Evolutionary conservation across 2,113 vertebrate species (phyloP).

Genomic region (Todiramphus chloris): DNA sequence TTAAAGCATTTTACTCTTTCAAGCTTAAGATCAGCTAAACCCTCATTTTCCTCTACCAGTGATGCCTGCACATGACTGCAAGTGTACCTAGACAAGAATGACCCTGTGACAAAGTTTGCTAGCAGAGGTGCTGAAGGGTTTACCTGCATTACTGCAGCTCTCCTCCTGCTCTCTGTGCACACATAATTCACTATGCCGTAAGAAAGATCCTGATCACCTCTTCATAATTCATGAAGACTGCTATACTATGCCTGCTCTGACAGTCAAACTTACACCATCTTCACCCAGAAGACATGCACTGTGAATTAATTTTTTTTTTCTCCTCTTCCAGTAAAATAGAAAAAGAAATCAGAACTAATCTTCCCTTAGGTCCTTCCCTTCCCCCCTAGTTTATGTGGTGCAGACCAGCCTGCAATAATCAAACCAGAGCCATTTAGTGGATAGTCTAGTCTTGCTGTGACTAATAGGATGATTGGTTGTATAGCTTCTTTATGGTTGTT

Average conservation of each 20-base stretch:
- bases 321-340: neutral
- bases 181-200: neutral
- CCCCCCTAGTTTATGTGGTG: conserved; percentile 40
- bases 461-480: conserved; percentile 87
- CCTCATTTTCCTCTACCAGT: neutral
- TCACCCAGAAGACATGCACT: neutral
- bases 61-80: accelerated
- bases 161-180: neutral
- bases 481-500: conserved; percentile 82
- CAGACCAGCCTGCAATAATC: conserved; percentile 66
- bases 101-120: neutral
- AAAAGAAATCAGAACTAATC: conserved; percentile 14
- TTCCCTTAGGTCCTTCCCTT: neutral
- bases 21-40: neutral
- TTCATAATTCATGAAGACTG: neutral
- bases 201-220: neutral
- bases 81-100: neutral
- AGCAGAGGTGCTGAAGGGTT: neutral
- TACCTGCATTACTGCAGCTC: neutral
- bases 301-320: neutral
- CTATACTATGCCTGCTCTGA: neutral
- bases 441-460: conserved; percentile 80
- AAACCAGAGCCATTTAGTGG: conserved; percentile 78
- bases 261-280: neutral
- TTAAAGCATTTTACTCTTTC: neutral